phyloP scores from a whole-genome alignment of 2,888 invertebrate genomes.

The Biston betularia region DNA sequence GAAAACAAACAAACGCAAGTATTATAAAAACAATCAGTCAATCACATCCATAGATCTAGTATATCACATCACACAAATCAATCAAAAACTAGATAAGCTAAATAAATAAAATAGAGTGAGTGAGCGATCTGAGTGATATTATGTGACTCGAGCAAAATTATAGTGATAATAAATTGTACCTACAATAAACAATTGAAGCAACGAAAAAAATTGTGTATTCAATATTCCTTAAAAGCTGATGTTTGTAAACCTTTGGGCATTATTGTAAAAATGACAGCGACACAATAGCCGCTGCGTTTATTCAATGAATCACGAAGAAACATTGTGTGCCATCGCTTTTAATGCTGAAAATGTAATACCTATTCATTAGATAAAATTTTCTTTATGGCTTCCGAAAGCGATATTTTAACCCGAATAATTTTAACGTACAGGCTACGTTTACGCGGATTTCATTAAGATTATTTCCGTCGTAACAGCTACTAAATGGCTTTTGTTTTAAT shows the following conservation, averaged over 20 bases:
- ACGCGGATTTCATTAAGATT: constrained; percentile 66
- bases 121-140: too few species aligned
- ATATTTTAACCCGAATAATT: constrained; percentile 76
- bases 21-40: too few species aligned
- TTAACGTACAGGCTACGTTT: constrained; percentile 68
- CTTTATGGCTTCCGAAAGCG: constrained; percentile 78
- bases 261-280: neutral
- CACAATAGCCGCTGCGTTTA: constrained; percentile 30
- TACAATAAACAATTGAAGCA: neutral
- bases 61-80: too few species aligned
- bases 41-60: too few species aligned
- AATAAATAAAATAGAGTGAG: too few species aligned
- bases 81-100: too few species aligned
- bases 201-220: too few species aligned
- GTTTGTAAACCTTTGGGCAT: neutral
- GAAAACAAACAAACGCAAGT: too few species aligned
- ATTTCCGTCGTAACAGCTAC: constrained; percentile 49
- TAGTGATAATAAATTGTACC: too few species aligned
- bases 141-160: too few species aligned
- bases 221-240: neutral
- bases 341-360: constrained; percentile 58
- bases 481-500: constrained; percentile 38
- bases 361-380: constrained; percentile 75
- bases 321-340: constrained; percentile 51
- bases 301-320: constrained; percentile 58